phyloP scores from a whole-genome alignment of 2,113 vertebrate genomes.

The Brienomyrus longianalis region DNA sequence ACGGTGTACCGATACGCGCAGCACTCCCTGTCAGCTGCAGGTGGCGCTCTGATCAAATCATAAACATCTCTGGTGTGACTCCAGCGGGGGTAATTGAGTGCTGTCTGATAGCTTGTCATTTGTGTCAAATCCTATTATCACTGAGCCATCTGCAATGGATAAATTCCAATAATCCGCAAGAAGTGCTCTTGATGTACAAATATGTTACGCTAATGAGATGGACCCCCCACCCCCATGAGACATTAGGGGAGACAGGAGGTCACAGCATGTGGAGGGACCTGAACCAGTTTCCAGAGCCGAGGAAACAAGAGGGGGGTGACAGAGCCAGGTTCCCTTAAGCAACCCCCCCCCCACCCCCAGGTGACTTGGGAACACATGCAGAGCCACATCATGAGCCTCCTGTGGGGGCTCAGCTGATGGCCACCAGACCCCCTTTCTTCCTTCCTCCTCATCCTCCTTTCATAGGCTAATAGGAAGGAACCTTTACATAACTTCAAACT shows the following conservation, averaged over 20 bases:
- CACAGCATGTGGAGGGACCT: neutral
- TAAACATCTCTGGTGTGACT: neutral
- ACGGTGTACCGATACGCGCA: neutral
- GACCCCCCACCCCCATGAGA: neutral
- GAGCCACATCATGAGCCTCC: neutral
- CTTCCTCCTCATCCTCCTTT: neutral
- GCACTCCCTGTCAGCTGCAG: neutral
- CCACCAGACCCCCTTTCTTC: neutral
- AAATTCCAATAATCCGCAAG: neutral
- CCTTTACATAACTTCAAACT: neutral
- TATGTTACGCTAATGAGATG: neutral
- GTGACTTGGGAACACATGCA: neutral
- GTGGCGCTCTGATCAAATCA: slow-evolving; percentile 7
- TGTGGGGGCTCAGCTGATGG: neutral
- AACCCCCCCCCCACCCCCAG: neutral
- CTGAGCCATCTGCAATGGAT: neutral
- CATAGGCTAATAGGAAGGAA: neutral
- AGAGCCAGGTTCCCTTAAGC: neutral
- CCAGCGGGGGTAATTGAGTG: neutral
- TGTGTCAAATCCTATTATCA: neutral
- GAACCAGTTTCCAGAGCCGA: neutral
- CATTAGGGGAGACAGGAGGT: neutral
- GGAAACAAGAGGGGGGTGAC: neutral
- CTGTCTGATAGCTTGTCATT: neutral
- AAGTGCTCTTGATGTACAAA: neutral